phyloP scores from a whole-genome alignment of 2,888 invertebrate genomes.

The Cataglyphis altisquamis region DNA sequence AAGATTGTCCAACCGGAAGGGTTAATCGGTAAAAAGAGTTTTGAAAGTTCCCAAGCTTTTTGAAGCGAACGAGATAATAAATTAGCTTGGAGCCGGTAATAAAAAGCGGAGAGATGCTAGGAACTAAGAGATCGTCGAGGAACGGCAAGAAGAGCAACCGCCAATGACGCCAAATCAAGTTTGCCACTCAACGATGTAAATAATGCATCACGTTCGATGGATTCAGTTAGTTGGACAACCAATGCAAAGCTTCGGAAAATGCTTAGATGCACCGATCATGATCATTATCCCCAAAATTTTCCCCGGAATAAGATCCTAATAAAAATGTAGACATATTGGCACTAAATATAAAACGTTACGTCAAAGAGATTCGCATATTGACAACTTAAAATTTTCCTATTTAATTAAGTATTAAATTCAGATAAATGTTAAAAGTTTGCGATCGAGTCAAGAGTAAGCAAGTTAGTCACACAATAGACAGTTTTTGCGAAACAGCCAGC shows the following conservation, averaged over 20 bases:
- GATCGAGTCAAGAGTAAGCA: neutral
- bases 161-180: constrained; percentile 50
- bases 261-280: neutral
- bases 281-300: constrained; percentile 15
- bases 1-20: constrained; percentile 10
- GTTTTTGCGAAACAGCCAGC: constrained; percentile 15
- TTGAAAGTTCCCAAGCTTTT: constrained; percentile 29
- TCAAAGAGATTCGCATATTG: neutral
- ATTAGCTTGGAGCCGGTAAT: constrained; percentile 29
- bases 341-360: neutral
- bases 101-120: constrained; percentile 25
- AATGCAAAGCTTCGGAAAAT: constrained; percentile 3
- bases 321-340: neutral
- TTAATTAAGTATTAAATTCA: neutral
- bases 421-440: neutral
- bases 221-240: constrained; percentile 24
- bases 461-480: neutral
- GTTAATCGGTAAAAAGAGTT: constrained; percentile 28
- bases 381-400: neutral
- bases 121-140: constrained; percentile 33
- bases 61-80: constrained; percentile 48
- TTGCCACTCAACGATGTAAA: constrained; percentile 59
- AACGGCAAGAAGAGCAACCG: constrained; percentile 46
- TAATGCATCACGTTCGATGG: constrained; percentile 51
- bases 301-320: neutral